phyloP scores from a whole-genome alignment of 2,797 vertebrate genomes.

The Arctocebus calabarensis region DNA sequence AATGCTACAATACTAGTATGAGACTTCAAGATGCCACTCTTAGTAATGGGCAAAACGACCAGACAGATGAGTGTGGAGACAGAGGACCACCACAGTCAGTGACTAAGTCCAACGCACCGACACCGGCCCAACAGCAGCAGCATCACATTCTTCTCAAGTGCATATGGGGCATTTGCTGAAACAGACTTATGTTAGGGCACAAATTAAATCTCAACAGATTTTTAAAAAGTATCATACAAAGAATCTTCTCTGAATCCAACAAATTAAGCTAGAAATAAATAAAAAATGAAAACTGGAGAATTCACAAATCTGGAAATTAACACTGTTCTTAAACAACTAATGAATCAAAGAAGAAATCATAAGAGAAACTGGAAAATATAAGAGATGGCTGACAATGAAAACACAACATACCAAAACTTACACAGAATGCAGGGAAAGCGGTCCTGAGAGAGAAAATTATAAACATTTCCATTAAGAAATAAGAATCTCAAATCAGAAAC shows the following conservation, averaged over 20 bases:
- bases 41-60: not conserved
- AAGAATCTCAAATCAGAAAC: not conserved
- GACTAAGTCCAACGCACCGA: not conserved
- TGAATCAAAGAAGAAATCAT: not conserved
- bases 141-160: not conserved
- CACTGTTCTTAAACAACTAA: not conserved
- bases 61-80: not conserved
- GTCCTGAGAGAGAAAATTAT: not conserved
- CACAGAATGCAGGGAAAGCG: no score
- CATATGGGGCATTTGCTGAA: not conserved
- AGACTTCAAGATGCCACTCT: not conserved
- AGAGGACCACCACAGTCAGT: not conserved
- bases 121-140: not conserved
- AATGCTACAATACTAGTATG: not conserved
- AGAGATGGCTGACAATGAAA: not conserved
- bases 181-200: not conserved
- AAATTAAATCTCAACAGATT: not conserved
- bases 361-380: not conserved
- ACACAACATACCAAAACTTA: not conserved
- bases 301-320: not conserved
- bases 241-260: not conserved
- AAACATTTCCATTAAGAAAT: not conserved
- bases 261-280: not conserved
- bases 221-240: not conserved
- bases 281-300: not conserved